Base-by-base conservation (phyloP, 2,113 vertebrate genomes). In the Daphoenositta chrysoptera region DNA sequence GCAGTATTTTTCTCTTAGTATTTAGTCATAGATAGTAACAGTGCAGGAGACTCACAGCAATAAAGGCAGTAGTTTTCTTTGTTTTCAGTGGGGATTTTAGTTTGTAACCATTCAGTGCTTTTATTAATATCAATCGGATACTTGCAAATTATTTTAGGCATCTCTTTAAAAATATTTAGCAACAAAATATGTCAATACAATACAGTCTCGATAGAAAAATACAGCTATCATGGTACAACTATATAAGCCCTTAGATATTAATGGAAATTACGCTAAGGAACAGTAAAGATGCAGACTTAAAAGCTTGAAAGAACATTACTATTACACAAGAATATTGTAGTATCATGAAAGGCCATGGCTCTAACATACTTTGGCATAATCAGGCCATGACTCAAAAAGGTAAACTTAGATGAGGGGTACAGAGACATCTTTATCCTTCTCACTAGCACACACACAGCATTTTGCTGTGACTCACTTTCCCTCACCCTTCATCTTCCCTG, bases 281-380 rank as follows among this genome's bases (percentile, higher is more conserved):
- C 39, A 54, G 39, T 33, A 84, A 79, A 64, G 48, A 82, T 71
- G 82, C 56, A 71, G 28, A 39, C 10, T 77, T 54, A 78, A 92
- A 83, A 81, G n/a, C 56, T 58, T 83, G 37, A 75, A 81, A 89
- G 47, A 81, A 56, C 10, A 26, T 50, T 66, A 69, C 15, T 93
- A 22, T 80, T 73, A 70, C 15, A 15, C 20, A 70, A 51, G 60
- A 92, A 92, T 76, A 75, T 10, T 84, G 56, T 20, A 89, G 44
- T 42, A 68, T 26, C 24, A 58, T 18, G 44, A 77, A 86, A 93
- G 51, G 35, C 47, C 7, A 3, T 53, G 51, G 42, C 31, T 89
- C 39, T 82, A 95, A 94, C 73, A 44, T 11, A 76, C 24, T 87
- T 87, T 31, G 87, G 87, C 87, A 89, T 86, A 96, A 89, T 18